These are phyloP conservation scores for Dendrolimus houi DNA, from an alignment of 2,888 invertebrate species.

Conservation along the genomic window DNA sequence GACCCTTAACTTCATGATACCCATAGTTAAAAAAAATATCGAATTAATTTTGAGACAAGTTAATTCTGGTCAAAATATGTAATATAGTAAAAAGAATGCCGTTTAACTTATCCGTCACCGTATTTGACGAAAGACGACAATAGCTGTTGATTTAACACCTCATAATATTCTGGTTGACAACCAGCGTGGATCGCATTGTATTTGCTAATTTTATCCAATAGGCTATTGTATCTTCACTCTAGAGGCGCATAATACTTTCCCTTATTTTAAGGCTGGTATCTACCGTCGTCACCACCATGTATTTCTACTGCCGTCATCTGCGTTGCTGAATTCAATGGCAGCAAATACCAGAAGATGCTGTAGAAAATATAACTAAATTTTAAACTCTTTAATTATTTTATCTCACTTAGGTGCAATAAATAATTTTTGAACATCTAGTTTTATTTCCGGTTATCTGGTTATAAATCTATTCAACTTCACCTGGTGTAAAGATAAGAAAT, in stretches of 20 bases:
- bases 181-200: constrained; percentile 35
- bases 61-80: no score
- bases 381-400: no score
- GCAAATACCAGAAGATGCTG: constrained; percentile 28
- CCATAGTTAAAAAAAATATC: no score
- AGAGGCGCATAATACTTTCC: constrained; percentile 21
- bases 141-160: constrained; percentile 36
- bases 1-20: no score
- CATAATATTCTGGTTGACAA: constrained; percentile 36
- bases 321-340: constrained; percentile 29
- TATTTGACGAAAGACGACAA: constrained; percentile 38
- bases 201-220: constrained; percentile 33
- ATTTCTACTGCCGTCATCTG: constrained; percentile 53
- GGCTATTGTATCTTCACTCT: constrained; percentile 21
- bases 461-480: no score
- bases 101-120: constrained; percentile 27
- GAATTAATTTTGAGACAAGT: no score
- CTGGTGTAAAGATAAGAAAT: no score
- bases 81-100: no score
- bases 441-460: no score
- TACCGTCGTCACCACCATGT: constrained; percentile 43
- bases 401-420: no score
- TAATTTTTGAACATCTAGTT: no score
- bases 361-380: constrained; percentile 5
- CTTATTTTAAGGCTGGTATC: constrained; percentile 30